phyloP scores from a whole-genome alignment of 1,140 invertebrate species.

The Nephila pilipes region DNA sequence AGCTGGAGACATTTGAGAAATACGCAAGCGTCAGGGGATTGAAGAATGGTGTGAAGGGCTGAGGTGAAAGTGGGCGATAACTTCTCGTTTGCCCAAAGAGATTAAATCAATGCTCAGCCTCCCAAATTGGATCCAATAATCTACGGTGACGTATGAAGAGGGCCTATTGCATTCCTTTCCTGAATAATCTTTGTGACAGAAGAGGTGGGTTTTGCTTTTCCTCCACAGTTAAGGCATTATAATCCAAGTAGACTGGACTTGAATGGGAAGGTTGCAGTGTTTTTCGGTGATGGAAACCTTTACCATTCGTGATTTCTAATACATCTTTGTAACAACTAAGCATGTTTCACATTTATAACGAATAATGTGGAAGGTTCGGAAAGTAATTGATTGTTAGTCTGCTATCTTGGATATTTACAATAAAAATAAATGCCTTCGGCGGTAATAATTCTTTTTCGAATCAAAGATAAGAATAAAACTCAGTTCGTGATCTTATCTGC shows the following conservation, averaged over 20 bases:
- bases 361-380: no score
- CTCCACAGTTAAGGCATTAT: background rate
- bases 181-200: background rate
- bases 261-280: background rate
- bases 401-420: no score
- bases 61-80: conserved; percentile 20
- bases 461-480: no score
- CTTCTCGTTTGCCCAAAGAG: background rate
- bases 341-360: no score
- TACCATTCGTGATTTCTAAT: no score
- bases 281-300: no score
- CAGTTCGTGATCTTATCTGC: no score
- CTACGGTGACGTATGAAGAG: background rate
- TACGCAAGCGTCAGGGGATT: background rate
- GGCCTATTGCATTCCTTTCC: background rate
- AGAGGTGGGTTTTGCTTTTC: background rate
- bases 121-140: conserved; percentile 14
- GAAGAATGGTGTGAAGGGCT: no score
- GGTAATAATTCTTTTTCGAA: no score
- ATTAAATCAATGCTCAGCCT: conserved; percentile 11
- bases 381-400: no score
- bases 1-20: background rate
- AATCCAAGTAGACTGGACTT: background rate
- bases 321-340: no score
- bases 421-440: no score